Conservation (phyloP, 1,140 invertebrate genomes). For the Bombus ignitus region DNA sequence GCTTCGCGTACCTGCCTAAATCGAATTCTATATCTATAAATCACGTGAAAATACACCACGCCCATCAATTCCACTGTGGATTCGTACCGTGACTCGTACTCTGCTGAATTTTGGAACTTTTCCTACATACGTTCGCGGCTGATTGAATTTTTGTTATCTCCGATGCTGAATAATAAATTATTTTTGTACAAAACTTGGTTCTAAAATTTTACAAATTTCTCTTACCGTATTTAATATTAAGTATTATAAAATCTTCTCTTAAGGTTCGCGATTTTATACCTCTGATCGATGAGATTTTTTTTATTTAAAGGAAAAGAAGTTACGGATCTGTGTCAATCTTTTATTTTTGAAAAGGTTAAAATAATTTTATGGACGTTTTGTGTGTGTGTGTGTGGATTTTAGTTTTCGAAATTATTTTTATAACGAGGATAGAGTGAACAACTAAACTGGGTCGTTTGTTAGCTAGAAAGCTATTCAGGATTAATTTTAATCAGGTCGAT, state of each 20-base stretch:
- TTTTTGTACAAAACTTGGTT: neutral
- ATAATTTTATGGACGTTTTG: no score
- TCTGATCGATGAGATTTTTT: no score
- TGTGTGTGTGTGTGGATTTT: neutral
- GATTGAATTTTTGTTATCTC: neutral
- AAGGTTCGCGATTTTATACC: neutral
- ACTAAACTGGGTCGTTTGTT: neutral
- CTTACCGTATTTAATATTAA: no score
- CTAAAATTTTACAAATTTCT: neutral
- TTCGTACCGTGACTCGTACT: neutral
- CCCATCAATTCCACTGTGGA: neutral
- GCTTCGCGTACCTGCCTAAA: constrained; percentile 16
- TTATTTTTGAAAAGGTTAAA: no score
- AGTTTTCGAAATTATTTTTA: neutral
- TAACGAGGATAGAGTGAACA: neutral
- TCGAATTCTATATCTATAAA: constrained; percentile 47
- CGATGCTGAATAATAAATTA: neutral
- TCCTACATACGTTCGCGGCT: neutral
- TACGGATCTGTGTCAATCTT: no score
- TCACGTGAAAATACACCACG: neutral
- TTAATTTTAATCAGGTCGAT: neutral
- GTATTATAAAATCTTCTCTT: neutral
- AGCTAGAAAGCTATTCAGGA: no score
- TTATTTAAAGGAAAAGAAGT: no score
- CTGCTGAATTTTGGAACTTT: neutral